Conservation (phyloP, 2,797 vertebrate genomes). For the Mormyrus hasselquistii region DNA sequence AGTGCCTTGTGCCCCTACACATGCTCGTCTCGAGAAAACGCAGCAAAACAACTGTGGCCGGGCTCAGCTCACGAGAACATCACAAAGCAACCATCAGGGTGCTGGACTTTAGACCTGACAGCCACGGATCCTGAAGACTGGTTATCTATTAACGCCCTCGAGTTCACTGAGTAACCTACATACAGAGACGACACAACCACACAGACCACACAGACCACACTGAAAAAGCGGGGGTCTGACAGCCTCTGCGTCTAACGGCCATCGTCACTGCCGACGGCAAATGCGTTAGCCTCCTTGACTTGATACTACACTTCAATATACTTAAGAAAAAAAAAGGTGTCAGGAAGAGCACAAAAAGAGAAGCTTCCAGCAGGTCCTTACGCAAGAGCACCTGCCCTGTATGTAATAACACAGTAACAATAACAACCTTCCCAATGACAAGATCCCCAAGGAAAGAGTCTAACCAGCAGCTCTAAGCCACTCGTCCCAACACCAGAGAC, state of each 20-base stretch:
- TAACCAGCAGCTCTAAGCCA: not conserved
- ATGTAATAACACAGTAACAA: not conserved
- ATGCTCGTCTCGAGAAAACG: not conserved
- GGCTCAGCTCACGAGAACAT: not conserved
- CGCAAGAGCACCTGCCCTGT: not conserved
- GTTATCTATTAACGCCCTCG: not conserved
- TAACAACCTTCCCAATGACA: not conserved
- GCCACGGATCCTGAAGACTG: not conserved
- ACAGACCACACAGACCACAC: not conserved
- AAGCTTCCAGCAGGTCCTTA: not conserved
- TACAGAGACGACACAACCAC: not conserved
- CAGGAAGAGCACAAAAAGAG: not conserved
- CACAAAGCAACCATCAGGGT: not conserved
- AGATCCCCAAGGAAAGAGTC: not conserved
- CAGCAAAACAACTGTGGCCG: not conserved
- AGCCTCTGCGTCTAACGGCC: no score
- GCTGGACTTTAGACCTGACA: not conserved
- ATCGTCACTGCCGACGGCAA: not conserved
- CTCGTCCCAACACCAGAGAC: not conserved
- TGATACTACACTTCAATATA: not conserved
- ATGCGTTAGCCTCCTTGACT: not conserved
- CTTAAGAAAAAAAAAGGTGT: not conserved
- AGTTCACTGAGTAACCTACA: constrained; percentile 2
- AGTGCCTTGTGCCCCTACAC: not conserved
- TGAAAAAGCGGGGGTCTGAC: not conserved